These are phyloP conservation scores for Clivina fossor DNA, from an alignment of 2,888 invertebrate genomes.

Conservation along the genomic window DNA sequence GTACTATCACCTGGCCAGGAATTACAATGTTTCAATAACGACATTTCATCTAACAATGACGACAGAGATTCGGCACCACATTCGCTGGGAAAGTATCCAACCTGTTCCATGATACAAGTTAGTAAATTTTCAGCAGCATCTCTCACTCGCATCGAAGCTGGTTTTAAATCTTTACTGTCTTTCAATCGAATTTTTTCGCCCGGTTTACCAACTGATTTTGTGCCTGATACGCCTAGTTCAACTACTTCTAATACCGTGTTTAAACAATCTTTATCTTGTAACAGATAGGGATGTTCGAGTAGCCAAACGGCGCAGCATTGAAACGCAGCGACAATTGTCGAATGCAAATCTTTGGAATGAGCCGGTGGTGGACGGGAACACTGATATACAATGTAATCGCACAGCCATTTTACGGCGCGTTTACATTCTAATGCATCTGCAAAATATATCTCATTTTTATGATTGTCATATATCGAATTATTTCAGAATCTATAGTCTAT, in stretches of 20 bases:
- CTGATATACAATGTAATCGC: constrained; percentile 95
- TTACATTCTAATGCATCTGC: constrained; percentile 86
- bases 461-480: too few relatives aligned
- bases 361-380: constrained; percentile 92
- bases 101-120: constrained; percentile 88
- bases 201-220: constrained; percentile 84
- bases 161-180: constrained; percentile 93
- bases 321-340: constrained; percentile 91
- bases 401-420: constrained; percentile 94
- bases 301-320: constrained; percentile 91
- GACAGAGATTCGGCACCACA: constrained; percentile 83
- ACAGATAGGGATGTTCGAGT: constrained; percentile 82
- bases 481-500: too few relatives aligned
- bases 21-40: constrained; percentile 75
- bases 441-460: constrained; percentile 41
- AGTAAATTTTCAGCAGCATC: constrained; percentile 96
- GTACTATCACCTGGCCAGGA: constrained; percentile 59
- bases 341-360: constrained; percentile 92
- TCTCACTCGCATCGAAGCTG: constrained; percentile 95
- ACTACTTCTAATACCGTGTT: constrained; percentile 94
- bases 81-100: constrained; percentile 81
- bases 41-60: constrained; percentile 85
- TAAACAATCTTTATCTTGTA: constrained; percentile 90
- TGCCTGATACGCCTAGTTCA: constrained; percentile 95
- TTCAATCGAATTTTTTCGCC: constrained; percentile 90